Evolutionary conservation across 2,113 vertebrate species (phyloP).

Genomic region (Thomomys bottae): DNA sequence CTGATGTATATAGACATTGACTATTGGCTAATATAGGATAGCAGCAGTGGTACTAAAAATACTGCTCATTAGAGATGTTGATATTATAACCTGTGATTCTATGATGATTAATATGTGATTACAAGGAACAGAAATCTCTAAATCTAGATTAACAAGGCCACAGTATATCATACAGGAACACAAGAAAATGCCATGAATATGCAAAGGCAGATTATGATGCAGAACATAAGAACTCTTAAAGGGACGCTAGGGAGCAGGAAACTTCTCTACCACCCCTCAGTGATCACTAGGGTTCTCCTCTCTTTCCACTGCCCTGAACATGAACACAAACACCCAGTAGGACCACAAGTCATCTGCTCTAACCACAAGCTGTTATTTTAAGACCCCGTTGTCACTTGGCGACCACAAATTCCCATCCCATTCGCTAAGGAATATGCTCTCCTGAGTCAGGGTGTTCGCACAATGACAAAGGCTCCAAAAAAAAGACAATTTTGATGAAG

Average conservation of each 20-base stretch:
- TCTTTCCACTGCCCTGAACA: background rate
- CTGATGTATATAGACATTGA: background rate
- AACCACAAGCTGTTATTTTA: background rate
- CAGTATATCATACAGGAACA: background rate
- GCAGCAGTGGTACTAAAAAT: background rate
- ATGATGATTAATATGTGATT: background rate
- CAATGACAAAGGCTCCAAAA: background rate
- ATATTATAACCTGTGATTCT: background rate
- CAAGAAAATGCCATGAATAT: background rate
- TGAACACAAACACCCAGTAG: rapidly evolving
- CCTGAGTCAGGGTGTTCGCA: background rate
- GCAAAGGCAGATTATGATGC: background rate
- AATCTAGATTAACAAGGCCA: background rate
- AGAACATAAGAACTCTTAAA: background rate
- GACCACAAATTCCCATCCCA: background rate
- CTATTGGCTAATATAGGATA: slow-evolving; percentile 17
- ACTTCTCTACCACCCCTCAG: background rate
- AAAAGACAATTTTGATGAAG: slow-evolving; percentile 2
- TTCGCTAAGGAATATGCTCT: background rate
- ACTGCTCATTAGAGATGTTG: background rate
- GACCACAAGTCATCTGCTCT: background rate
- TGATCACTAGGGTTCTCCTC: background rate
- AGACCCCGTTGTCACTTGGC: rapidly evolving
- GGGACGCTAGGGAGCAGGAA: background rate
- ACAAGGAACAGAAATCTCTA: slow-evolving; percentile 5